Evolutionary conservation across 2,888 invertebrate species (phyloP), one percentile per base, ranked within the genome.

Genomic region (Theretra japonica): DNA sequence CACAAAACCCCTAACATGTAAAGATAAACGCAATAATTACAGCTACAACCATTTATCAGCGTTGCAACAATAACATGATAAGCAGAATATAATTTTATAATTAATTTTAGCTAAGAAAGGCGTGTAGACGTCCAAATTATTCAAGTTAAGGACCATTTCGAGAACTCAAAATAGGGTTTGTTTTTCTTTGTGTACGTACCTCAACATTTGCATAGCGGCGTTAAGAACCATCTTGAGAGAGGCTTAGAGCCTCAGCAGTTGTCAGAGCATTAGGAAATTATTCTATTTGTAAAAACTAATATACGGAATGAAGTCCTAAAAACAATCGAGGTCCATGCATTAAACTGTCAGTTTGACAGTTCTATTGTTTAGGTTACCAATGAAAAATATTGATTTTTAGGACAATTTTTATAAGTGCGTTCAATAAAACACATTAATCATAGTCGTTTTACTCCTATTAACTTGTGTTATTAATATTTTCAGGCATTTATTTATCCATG

Each of bases 141-240:
- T 15, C n/a, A 21, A 15, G 15, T 23, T 15, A 41, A 15, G 11
- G 21, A 30, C 23, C 48, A 48, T n/a, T 23, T 25, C 50, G 53
- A 56, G 23, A 65, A 23, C 17, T 41, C 3, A 7, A 28, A 17
- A 60, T 21, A 58, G 59, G 30, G 56, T 53, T 56, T 71, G 65
- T 71, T 41, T 33, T 50, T 33, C 33, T 21, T 4, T 56, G 21
- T 30, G 74, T 69, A 90, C 95, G 92, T 91, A 97, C 97, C 96
- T 96, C 80, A 97, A 93, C 92, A 96, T 96, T 93, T 97, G 96
- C 82, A 96, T 96, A 88, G 97, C 97, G 86, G 96, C 96, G 90
- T 96, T 96, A 91, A 96, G 95, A 88, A 96, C 96, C 97, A 97
- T 97, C 91, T 91, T 95, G 88, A 88, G 84, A 85, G 92, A 94